Evolutionary conservation across 2,888 invertebrate genomes (phyloP), one percentile per base, ranked within the genome.

Genomic region (Ernsta delagoae): DNA sequence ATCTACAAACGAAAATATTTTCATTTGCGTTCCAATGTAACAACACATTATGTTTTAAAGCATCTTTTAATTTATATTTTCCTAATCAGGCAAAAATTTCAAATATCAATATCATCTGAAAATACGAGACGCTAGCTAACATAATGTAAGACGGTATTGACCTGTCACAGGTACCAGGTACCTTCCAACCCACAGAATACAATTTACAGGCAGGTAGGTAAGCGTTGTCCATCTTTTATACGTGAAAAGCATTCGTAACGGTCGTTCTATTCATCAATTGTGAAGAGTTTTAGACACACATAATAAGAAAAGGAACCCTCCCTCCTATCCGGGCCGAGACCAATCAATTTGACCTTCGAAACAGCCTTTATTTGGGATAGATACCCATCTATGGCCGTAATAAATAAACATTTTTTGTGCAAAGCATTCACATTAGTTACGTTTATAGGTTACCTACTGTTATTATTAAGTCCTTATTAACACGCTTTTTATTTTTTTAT

Each of bases 291-390:
- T 50, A 39, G 36, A 50, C n/a, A 39, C 45, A 11, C 24, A 62
- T 8, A 34, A 59, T 50, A 50, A 48, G 34, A 31, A 39, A n/a
- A 60, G 43, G 59, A 53, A 50, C 45, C 59, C 39, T 59, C 36
- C 45, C n/a, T 43, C 54, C 54, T 0, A 16, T 1, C 16, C 16
- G 16, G 16, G 16, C 16, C 11, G 31, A 56, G 9, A 56, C 34
- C 59, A 54, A 59, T 63, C 36, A 63, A 63, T 54, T 67, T 43
- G 60, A 60, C 36, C 45, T 54, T 34, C 16, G n/a, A 12, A 16
- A 54, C 12, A 59, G 4, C 36, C 31, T 48, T 48, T 45, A 65
- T 48, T 66, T 50, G 11, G 9, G 41, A 53, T 59, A 53, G 50
- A 41, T 59, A 53, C 59, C 53, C 41, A 7, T 54, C 41, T n/a